Evolutionary conservation across 2,888 invertebrate genomes (phyloP).

Genomic region (Drosophila peninsularis): DNA sequence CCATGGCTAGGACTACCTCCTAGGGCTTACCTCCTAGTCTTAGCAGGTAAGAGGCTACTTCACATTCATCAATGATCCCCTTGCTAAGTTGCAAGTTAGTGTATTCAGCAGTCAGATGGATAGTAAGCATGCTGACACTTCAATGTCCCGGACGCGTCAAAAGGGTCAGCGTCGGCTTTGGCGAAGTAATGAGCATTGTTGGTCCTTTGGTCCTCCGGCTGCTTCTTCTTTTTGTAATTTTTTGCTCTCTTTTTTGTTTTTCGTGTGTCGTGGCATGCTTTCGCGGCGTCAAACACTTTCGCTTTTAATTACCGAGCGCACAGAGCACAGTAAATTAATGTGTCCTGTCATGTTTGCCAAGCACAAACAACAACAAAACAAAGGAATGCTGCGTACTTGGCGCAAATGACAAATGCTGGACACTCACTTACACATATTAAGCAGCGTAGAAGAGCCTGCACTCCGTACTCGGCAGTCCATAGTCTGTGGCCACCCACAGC

Average conservation of each 20-base stretch:
- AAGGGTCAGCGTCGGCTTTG: slow-evolving; percentile 44
- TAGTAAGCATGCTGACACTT: slow-evolving; percentile 17
- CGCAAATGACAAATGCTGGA: slow-evolving; percentile 74
- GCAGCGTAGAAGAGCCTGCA: slow-evolving; percentile 13
- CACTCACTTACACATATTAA: slow-evolving; percentile 43
- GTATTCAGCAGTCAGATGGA: slow-evolving; percentile 40
- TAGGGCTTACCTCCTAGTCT: no score
- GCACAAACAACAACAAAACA: slow-evolving; percentile 36
- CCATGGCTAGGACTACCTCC: no score
- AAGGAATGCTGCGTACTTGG: slow-evolving; percentile 58
- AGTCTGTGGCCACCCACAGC: slow-evolving; percentile 2
- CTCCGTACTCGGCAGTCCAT: neutral
- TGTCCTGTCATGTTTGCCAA: slow-evolving; percentile 75
- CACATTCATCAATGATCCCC: neutral
- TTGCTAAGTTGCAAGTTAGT: slow-evolving; percentile 3
- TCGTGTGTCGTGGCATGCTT: slow-evolving; percentile 40
- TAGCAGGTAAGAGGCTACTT: neutral
- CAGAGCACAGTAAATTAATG: slow-evolving; percentile 69
- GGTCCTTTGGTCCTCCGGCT: slow-evolving; percentile 17
- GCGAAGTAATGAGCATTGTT: slow-evolving; percentile 47
- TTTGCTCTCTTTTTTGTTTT: neutral
- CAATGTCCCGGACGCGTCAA: slow-evolving; percentile 47
- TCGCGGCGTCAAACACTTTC: slow-evolving; percentile 73
- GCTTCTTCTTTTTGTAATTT: slow-evolving; percentile 2
- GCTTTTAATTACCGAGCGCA: slow-evolving; percentile 71